A percentile compares a stretch with the other conserved stretches of the same genome.
These are phyloP conservation scores for Callyntrura guangdongensis DNA, from an alignment of 2,888 invertebrate species.

Conservation along the genomic window DNA sequence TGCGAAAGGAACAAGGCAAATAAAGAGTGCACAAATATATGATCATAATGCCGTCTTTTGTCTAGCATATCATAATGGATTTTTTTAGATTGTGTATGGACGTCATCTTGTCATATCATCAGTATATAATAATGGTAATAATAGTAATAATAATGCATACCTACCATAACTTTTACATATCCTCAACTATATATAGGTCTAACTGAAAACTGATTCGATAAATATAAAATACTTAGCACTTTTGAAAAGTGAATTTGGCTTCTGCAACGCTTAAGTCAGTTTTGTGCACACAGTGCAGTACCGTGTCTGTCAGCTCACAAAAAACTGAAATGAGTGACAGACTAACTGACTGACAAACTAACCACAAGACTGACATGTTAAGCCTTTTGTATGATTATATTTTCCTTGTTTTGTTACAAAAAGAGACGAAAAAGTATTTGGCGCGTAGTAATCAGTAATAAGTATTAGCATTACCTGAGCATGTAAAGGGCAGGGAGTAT, in stretches of 20 bases:
- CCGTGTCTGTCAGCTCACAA: neutral
- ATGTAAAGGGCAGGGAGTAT: neutral
- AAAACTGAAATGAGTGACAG: slow-evolving; percentile 33
- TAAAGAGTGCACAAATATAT: slow-evolving; percentile 55
- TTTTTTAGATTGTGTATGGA: neutral
- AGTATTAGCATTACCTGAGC: neutral
- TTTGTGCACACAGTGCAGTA: too few relatives aligned
- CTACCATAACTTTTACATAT: neutral
- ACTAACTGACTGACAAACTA: slow-evolving; percentile 23
- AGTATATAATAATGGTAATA: too few relatives aligned
- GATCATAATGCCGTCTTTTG: slow-evolving; percentile 24
- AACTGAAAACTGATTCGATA: too few relatives aligned
- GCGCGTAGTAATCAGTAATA: neutral
- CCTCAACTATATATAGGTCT: too few relatives aligned
- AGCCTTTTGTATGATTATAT: slow-evolving; percentile 52
- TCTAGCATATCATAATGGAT: neutral
- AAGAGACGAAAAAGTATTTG: slow-evolving; percentile 21
- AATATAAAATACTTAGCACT: too few relatives aligned
- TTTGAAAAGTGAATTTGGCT: slow-evolving; percentile 63
- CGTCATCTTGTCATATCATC: neutral
- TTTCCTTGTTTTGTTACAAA: slow-evolving; percentile 34
- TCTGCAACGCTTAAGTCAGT: neutral
- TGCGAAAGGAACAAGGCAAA: slow-evolving; percentile 54
- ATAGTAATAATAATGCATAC: too few relatives aligned
- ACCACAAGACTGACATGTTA: slow-evolving; percentile 60